Evolutionary conservation across 2,888 invertebrate genomes (phyloP).

Genomic region (Cerastoderma edule): DNA sequence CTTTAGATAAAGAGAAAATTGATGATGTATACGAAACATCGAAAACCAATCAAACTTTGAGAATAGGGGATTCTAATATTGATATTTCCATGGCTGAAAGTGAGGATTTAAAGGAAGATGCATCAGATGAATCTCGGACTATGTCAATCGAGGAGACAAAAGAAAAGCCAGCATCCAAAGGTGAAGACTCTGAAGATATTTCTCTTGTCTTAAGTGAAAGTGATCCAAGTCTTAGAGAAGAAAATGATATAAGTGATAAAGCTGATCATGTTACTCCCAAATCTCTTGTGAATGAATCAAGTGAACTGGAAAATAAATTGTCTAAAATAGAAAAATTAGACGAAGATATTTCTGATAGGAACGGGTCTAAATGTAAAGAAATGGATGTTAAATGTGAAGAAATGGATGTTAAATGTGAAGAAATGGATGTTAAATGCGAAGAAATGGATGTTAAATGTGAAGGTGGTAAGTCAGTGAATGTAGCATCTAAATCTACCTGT

Average conservation of each 20-base stretch:
- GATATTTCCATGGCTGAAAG: background rate
- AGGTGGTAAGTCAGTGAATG: background rate
- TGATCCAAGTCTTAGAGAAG: background rate
- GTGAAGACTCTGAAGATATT: background rate
- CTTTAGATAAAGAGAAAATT: background rate
- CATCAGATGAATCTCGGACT: slow-evolving; percentile 6
- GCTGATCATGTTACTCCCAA: background rate
- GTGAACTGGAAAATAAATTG: background rate
- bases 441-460: background rate
- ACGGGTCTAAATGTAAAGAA: too few species aligned
- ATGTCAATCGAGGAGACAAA: background rate
- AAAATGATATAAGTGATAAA: background rate
- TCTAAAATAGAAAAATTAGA: background rate
- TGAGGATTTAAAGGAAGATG: background rate
- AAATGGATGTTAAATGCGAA: background rate
- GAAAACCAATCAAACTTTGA: too few species aligned
- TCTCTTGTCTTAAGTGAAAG: background rate
- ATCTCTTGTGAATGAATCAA: background rate
- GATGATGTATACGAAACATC: too few species aligned
- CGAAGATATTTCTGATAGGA: too few species aligned
- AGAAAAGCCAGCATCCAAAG: background rate
- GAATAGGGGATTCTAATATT: background rate
- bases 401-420: background rate
- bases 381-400: too few species aligned
- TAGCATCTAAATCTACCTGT: background rate